Evolutionary conservation across 2,113 vertebrate species (phyloP).

Genomic region (Oceanodroma tethys): DNA sequence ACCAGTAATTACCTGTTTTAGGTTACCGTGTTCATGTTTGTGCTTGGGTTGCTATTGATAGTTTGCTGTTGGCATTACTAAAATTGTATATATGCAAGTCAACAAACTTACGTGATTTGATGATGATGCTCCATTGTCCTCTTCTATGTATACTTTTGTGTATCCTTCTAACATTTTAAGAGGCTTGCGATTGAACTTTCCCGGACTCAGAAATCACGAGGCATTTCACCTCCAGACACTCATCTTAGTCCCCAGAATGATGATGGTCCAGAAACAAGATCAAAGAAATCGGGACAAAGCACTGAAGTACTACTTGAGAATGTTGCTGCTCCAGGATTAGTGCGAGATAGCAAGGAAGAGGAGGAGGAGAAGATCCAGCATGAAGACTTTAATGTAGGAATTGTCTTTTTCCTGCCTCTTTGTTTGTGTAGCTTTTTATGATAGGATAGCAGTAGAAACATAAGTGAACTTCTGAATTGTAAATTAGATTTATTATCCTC

Average conservation of each 20-base stretch:
- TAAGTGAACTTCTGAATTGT: background rate
- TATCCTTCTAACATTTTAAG: conserved; percentile 61
- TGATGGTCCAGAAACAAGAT: conserved; percentile 74
- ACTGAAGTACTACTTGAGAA: conserved; percentile 69
- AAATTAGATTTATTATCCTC: background rate
- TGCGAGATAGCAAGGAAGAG: conserved; percentile 77
- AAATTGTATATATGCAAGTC: background rate
- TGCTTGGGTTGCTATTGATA: background rate
- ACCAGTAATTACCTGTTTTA: background rate
- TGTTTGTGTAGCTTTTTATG: background rate
- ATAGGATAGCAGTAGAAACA: background rate
- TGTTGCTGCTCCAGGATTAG: conserved; percentile 40
- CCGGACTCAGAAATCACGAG: conserved; percentile 88
- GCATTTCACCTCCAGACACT: conserved; percentile 88
- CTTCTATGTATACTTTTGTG: background rate
- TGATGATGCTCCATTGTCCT: background rate
- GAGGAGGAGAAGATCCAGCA: conserved; percentile 88
- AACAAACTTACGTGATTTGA: background rate
- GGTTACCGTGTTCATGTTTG: background rate
- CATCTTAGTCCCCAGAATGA: conserved; percentile 84
- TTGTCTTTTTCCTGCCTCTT: background rate
- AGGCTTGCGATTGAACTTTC: conserved; percentile 93
- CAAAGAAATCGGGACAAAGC: conserved; percentile 72
- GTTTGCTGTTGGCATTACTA: background rate
- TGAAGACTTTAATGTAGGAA: conserved; percentile 90